Base-by-base conservation (phyloP, 2,888 invertebrate species). In the Lacanobia oleracea region DNA sequence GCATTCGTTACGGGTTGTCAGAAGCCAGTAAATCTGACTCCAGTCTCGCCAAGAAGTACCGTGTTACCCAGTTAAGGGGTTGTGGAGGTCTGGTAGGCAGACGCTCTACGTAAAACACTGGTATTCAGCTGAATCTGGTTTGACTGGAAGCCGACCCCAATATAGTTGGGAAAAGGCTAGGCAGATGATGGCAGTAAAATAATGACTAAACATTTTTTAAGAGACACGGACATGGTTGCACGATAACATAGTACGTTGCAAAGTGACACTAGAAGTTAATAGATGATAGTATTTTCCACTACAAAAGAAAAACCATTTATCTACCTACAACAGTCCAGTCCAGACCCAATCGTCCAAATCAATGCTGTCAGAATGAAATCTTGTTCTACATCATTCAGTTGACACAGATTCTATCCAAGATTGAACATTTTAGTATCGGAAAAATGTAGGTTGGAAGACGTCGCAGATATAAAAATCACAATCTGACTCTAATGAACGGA, bases 391-490 rank as follows among this genome's bases (percentile, higher is more conserved):
- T 80, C n/a, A n/a, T n/a, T n/a, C 66, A 57, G 43, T 45, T 23
- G 67, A 62, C 65, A 79, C 23, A 69, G 80, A 83, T 83, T 73
- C 54, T 63, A 60, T 63, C 54, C 50, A 67, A 82, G 62, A 79
- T 73, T 67, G 69, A 68, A 75, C 61, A 67, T 71, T 80, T 69
- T 65, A 67, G 75, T 79, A 60, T 69, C 67, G 51, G 40, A 4
- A 45, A 64, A 51, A 56, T n/a, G 63, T 79, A 54, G 66, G 62
- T 78, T 62, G 40, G 37, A n/a, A 37, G 16, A 10, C 72, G 53
- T 37, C 45, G 51, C 43, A 50, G 33, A 64, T 66, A 59, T 68
- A 56, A 66, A 80, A 69, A 66, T 68, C 33, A 56, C 62, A 82
- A 78, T 82, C 48, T 66, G 27, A 43, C 48, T 63, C 48, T 73